Percentiles rank a stretch among this genome's conserved stretches.
Conservation (phyloP, 2,113 vertebrate genomes). For the Rhinogobius similis region DNA sequence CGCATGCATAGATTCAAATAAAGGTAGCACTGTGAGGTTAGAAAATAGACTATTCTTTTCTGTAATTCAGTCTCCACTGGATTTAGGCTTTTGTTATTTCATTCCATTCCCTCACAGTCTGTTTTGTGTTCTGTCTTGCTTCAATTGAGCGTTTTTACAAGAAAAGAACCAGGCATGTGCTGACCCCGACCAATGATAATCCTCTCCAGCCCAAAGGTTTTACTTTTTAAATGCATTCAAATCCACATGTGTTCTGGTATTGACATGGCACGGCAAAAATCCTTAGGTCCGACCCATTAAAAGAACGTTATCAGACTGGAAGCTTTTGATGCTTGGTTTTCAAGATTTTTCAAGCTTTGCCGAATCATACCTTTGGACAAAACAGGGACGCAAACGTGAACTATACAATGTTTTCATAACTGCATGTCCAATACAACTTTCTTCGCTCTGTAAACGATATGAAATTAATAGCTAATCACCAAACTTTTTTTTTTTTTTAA, state of each 20-base stretch:
- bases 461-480: too few species aligned
- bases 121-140: conserved; percentile 8
- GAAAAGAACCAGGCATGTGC: conserved; percentile 38
- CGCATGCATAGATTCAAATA: conserved; percentile 39
- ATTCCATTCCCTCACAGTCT: conserved; percentile 40
- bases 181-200: conserved; percentile 40
- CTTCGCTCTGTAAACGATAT: too few species aligned
- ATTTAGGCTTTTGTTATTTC: conserved; percentile 37
- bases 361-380: too few species aligned
- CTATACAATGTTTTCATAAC: too few species aligned
- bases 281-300: background rate
- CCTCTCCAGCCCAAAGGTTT: conserved; percentile 4
- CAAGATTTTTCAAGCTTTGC: too few species aligned
- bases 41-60: conserved; percentile 11
- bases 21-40: conserved; percentile 29
- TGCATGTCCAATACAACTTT: too few species aligned
- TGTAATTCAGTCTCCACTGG: conserved; percentile 49
- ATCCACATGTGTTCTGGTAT: background rate
- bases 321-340: too few species aligned
- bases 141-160: conserved; percentile 21
- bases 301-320: background rate
- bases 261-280: background rate
- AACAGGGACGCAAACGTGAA: too few species aligned
- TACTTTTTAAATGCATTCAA: background rate
- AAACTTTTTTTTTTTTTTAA: too few species aligned